These are phyloP conservation scores for Tromatobia lineatoria DNA, from an alignment of 2,888 invertebrate species.

Conservation along the genomic window DNA sequence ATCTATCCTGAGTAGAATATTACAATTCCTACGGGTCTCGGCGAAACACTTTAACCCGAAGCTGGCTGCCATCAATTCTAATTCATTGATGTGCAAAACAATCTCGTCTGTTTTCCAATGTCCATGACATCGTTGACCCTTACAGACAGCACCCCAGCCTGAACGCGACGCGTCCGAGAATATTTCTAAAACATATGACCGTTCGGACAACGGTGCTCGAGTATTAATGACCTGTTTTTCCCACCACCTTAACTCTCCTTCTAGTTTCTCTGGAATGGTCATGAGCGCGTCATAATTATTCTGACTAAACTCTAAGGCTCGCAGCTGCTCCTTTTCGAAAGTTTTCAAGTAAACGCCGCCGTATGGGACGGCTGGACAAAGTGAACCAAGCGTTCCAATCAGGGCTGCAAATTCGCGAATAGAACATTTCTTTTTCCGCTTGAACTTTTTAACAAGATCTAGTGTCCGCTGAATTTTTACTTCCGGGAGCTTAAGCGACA, in stretches of 20 bases:
- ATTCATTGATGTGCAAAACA: conserved; percentile 63
- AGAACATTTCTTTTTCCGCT: background rate
- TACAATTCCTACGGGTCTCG: conserved; percentile 3
- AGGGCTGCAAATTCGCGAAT: conserved; percentile 48
- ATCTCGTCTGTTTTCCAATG: conserved; percentile 56
- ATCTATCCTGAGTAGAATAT: conserved; percentile 67
- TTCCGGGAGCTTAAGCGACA: conserved; percentile 21
- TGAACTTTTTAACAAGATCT: conserved; percentile 16
- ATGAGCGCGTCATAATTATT: conserved; percentile 30
- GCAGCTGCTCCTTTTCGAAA: conserved; percentile 10
- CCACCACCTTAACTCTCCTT: conserved; percentile 31
- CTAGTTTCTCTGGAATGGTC: background rate
- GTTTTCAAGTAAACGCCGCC: conserved; percentile 25
- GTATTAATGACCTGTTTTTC: background rate
- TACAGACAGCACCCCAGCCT: conserved; percentile 33
- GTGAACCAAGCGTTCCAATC: conserved; percentile 41
- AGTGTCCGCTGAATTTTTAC: conserved; percentile 7
- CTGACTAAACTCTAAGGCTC: background rate
- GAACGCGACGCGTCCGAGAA: conserved; percentile 27
- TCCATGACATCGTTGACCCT: conserved; percentile 48
- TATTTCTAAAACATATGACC: conserved; percentile 1
- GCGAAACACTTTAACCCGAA: conserved; percentile 66
- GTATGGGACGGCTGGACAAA: conserved; percentile 46
- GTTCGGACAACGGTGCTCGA: background rate
- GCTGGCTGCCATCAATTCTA: conserved; percentile 66